These are phyloP conservation scores for Lepus oiostolus DNA, from an alignment of 2,797 vertebrate species.

Conservation along the genomic window DNA sequence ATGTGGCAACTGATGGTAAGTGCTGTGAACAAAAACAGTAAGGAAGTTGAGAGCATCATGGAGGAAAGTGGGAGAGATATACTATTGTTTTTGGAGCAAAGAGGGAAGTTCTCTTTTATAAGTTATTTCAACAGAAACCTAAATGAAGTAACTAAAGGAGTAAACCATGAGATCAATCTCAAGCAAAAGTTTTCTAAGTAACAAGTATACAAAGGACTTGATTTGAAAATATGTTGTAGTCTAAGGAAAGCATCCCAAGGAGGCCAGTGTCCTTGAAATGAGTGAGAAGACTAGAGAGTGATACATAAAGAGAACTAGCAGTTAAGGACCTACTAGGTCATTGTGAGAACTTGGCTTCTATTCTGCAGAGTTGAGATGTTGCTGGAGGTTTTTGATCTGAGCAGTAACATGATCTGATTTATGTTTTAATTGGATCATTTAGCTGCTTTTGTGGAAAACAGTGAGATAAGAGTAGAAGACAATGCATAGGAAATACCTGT, in stretches of 20 bases:
- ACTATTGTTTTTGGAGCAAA: background rate
- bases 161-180: constrained; percentile 25
- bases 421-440: background rate
- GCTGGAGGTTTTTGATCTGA: background rate
- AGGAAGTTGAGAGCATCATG: background rate
- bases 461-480: background rate
- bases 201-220: background rate
- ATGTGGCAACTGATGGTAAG: constrained; percentile 28
- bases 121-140: constrained; percentile 24
- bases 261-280: background rate
- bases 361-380: background rate
- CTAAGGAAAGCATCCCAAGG: background rate
- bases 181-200: background rate
- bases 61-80: background rate
- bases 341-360: background rate
- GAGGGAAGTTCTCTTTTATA: background rate
- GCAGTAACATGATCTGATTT: background rate
- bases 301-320: background rate
- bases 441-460: background rate
- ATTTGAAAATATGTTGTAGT: too few relatives aligned
- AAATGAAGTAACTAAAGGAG: constrained; percentile 33
- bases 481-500: background rate
- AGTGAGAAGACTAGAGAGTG: background rate
- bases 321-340: background rate
- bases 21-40: constrained; percentile 10